Conservation (phyloP, 2,888 invertebrate species). For the Podotricha telesiphe region DNA sequence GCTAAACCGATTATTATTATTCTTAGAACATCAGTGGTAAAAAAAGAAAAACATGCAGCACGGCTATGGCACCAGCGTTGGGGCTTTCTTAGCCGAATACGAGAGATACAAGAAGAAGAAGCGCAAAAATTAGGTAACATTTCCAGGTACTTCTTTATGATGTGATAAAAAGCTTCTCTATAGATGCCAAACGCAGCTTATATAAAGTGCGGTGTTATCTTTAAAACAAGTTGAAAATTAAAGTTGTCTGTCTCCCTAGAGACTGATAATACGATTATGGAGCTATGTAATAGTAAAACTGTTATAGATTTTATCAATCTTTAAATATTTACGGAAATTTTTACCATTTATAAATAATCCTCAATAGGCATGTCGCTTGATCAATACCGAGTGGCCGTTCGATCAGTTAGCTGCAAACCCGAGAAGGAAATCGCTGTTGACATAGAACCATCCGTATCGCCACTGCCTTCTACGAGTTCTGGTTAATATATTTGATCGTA, state of each 20-base stretch:
- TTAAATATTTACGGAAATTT: background rate
- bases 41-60: conserved; percentile 67
- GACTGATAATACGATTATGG: too few species aligned
- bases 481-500: conserved; percentile 21
- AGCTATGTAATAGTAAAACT: background rate
- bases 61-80: conserved; percentile 69
- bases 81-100: conserved; percentile 66
- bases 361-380: conserved; percentile 65
- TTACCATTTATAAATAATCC: background rate
- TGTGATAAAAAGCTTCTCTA: too few species aligned
- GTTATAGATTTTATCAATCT: background rate
- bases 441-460: conserved; percentile 67
- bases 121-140: conserved; percentile 65
- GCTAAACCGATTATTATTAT: background rate
- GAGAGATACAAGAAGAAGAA: conserved; percentile 72
- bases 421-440: conserved; percentile 63
- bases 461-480: conserved; percentile 68
- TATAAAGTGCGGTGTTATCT: too few species aligned
- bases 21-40: conserved; percentile 61
- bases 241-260: too few species aligned
- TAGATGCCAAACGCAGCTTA: too few species aligned
- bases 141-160: background rate
- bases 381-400: conserved; percentile 67
- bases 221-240: too few species aligned
- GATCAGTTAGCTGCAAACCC: conserved; percentile 64